Conservation (phyloP, 2,888 invertebrate genomes). For the Eurois occulta region DNA sequence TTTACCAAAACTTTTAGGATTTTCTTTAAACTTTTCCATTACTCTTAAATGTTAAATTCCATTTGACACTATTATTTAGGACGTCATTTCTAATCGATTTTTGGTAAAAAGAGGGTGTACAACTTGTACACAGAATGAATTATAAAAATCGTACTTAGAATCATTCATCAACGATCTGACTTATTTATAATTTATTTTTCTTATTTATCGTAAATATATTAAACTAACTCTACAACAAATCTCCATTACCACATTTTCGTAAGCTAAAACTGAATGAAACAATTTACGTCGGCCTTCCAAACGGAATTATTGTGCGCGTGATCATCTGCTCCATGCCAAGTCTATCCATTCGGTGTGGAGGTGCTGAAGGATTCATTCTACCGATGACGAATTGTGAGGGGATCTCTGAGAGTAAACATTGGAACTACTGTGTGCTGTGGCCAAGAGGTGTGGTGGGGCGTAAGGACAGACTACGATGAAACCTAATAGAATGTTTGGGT, state of each 20-base stretch:
- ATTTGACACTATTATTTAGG: background rate
- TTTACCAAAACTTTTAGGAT: too few relatives aligned
- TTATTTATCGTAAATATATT: background rate
- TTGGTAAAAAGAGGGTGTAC: background rate
- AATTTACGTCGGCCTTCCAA: constrained; percentile 33
- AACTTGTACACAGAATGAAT: background rate
- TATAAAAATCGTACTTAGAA: background rate
- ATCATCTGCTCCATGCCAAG: constrained; percentile 21
- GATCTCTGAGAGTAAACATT: constrained; percentile 78
- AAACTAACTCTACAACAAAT: background rate
- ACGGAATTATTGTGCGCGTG: constrained; percentile 23
- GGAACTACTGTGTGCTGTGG: constrained; percentile 72
- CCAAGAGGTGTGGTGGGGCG: constrained; percentile 42
- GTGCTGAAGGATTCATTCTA: constrained; percentile 86
- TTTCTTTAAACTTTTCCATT: background rate
- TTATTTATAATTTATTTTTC: too few relatives aligned
- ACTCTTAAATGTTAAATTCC: background rate
- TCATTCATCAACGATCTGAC: background rate
- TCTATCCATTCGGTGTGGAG: constrained; percentile 57
- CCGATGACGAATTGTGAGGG: constrained; percentile 87
- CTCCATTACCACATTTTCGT: background rate
- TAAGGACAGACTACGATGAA: background rate
- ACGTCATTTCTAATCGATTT: background rate
- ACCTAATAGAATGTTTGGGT: too few relatives aligned
- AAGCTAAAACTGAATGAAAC: constrained; percentile 32